Evolutionary conservation across 2,888 invertebrate genomes (phyloP).

Genomic region (Ligdia adustata): DNA sequence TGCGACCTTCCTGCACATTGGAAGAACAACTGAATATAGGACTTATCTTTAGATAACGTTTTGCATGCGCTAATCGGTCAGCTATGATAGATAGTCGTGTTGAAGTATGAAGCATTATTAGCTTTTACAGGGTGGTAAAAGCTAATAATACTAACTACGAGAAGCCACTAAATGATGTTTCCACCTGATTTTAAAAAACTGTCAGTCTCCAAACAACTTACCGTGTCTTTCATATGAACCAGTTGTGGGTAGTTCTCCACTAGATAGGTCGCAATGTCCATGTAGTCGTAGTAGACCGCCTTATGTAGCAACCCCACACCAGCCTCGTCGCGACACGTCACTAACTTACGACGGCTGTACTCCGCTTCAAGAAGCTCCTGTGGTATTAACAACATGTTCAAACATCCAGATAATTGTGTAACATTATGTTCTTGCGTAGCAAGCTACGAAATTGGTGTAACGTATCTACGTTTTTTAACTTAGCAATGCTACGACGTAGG

Average conservation of each 20-base stretch:
- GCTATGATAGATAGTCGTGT: no score
- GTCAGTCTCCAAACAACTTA: no score
- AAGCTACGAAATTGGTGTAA: background rate
- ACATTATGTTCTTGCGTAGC: no score
- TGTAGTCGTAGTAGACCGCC: slow-evolving; percentile 89
- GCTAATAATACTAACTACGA: no score
- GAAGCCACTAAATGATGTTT: no score
- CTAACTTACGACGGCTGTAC: slow-evolving; percentile 68
- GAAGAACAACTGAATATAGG: no score
- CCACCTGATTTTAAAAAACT: no score
- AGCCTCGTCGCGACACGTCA: slow-evolving; percentile 86
- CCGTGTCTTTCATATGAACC: slow-evolving; percentile 88
- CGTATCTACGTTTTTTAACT: background rate
- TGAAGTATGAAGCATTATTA: no score
- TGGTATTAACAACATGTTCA: background rate
- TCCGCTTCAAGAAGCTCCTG: slow-evolving; percentile 69
- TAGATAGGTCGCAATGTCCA: slow-evolving; percentile 89
- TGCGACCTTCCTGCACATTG: slow-evolving; percentile 82
- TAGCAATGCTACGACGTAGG: background rate
- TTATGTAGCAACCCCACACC: slow-evolving; percentile 91
- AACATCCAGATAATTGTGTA: no score
- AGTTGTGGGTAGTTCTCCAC: slow-evolving; percentile 87
- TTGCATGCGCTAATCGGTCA: no score
- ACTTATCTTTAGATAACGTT: no score
- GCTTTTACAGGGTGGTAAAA: no score